Conservation (phyloP, 2,888 invertebrate species). For the Orthosia cruda region DNA sequence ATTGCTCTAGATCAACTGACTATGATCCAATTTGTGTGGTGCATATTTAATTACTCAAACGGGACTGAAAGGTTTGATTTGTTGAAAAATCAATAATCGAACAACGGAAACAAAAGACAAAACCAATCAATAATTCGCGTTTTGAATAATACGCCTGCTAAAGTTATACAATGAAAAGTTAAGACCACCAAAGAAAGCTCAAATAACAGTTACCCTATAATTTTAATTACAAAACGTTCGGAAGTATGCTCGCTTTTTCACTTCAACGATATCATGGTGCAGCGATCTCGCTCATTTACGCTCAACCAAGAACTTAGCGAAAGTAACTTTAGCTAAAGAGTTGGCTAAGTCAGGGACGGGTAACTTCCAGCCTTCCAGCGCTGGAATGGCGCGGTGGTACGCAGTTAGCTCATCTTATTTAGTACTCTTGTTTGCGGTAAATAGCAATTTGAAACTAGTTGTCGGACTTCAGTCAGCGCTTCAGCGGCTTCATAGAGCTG, state of each 20-base stretch:
- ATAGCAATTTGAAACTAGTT: conserved; percentile 88
- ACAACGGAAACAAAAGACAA: conserved; percentile 15
- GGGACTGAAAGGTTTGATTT: neutral
- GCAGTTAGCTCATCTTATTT: conserved; percentile 87
- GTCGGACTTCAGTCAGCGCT: conserved; percentile 78
- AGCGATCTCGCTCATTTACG: conserved; percentile 73
- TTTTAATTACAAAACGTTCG: conserved; percentile 51
- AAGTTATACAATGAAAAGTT: conserved; percentile 29
- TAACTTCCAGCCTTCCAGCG: conserved; percentile 69
- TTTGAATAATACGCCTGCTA: conserved; percentile 3
- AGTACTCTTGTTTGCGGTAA: conserved; percentile 88
- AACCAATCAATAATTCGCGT: conserved; percentile 6
- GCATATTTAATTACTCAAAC: neutral
- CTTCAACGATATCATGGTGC: conserved; percentile 68
- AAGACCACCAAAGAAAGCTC: conserved; percentile 15
- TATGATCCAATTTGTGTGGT: too few species aligned
- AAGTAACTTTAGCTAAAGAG: conserved; percentile 78
- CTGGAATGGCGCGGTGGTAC: conserved; percentile 70
- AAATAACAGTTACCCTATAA: conserved; percentile 27
- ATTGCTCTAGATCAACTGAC: neutral
- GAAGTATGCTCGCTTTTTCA: conserved; percentile 56
- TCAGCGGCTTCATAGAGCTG: conserved; percentile 69
- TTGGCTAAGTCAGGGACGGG: conserved; percentile 69
- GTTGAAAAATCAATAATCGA: neutral
- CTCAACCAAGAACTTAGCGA: conserved; percentile 69